phyloP scores from a whole-genome alignment of 1,140 invertebrate genomes.

The Potamilus streckersoni region DNA sequence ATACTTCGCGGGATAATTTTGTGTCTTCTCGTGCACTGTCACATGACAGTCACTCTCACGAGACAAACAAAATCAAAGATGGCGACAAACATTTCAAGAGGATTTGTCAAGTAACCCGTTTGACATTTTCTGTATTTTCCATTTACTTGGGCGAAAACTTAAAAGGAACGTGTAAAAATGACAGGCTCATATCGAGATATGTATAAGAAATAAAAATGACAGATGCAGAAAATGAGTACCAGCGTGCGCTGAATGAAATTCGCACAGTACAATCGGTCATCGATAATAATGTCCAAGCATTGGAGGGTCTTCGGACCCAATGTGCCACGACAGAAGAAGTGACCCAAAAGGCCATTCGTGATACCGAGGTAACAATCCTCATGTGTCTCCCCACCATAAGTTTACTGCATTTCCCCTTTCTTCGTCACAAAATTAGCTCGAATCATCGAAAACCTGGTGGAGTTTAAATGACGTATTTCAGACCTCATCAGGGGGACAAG shows the following conservation, averaged over 20 bases:
- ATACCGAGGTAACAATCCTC: slow-evolving; percentile 82
- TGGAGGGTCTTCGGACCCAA: slow-evolving; percentile 90
- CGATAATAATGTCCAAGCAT: slow-evolving; percentile 90
- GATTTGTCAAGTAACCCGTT: background rate
- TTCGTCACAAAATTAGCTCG: too few species aligned
- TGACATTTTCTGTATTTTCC: too few species aligned
- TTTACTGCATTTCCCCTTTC: background rate
- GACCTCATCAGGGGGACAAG: too few species aligned
- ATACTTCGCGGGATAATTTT: slow-evolving; percentile 28
- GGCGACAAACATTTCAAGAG: slow-evolving; percentile 18
- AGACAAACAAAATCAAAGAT: slow-evolving; percentile 28
- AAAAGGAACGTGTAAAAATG: background rate
- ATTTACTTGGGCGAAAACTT: background rate
- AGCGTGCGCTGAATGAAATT: slow-evolving; percentile 62
- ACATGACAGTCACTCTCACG: slow-evolving; percentile 30
- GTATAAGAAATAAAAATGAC: slow-evolving; percentile 40
- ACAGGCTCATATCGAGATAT: background rate
- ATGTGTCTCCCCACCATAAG: background rate
- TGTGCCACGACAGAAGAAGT: slow-evolving; percentile 91
- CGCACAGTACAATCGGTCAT: slow-evolving; percentile 87
- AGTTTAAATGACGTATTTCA: too few species aligned
- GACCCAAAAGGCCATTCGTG: slow-evolving; percentile 94
- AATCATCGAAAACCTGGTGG: too few species aligned
- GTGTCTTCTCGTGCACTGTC: slow-evolving; percentile 22
- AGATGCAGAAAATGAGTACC: slow-evolving; percentile 55